A percentile compares a stretch with the other conserved stretches of the same genome.
Conservation (phyloP, 2,888 invertebrate species). For the Rhodophaea formosa region DNA sequence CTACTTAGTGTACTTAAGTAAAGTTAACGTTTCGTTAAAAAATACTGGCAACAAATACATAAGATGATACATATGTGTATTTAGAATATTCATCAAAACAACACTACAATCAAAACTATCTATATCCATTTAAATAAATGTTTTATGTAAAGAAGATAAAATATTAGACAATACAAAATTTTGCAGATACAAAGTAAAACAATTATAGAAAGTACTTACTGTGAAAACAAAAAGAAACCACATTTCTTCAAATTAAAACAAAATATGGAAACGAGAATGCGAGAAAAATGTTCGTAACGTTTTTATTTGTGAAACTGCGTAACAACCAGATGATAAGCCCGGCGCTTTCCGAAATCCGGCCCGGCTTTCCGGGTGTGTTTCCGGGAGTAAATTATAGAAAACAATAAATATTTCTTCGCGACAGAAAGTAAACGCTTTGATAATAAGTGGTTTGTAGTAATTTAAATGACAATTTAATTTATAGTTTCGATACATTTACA, state of each 20-base stretch:
- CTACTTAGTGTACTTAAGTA: too few species aligned
- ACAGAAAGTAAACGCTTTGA: not conserved
- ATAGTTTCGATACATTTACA: not conserved
- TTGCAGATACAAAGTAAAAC: not conserved
- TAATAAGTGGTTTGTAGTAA: not conserved
- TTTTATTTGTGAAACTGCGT: constrained; percentile 9
- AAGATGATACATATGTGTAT: too few species aligned
- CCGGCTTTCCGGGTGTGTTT: constrained; percentile 9
- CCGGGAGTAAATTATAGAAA: constrained; percentile 13
- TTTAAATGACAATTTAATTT: not conserved
- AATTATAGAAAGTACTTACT: not conserved
- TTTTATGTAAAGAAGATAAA: too few species aligned
- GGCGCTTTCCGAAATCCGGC: constrained; percentile 5
- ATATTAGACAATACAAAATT: too few species aligned
- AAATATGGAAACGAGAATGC: constrained; percentile 5
- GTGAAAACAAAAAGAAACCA: not conserved
- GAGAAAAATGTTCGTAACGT: constrained; percentile 1
- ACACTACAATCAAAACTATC: too few species aligned
- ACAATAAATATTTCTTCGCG: not conserved
- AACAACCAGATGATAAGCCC: constrained; percentile 13
- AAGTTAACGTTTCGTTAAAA: too few species aligned
- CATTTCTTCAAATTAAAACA: constrained; percentile 3
- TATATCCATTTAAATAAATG: too few species aligned
- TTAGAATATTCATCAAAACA: too few species aligned
- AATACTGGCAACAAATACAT: too few species aligned